Evolutionary conservation across 92 coral and sea anemone species (phyloP).

Genomic region (Paramuricea clavata): DNA sequence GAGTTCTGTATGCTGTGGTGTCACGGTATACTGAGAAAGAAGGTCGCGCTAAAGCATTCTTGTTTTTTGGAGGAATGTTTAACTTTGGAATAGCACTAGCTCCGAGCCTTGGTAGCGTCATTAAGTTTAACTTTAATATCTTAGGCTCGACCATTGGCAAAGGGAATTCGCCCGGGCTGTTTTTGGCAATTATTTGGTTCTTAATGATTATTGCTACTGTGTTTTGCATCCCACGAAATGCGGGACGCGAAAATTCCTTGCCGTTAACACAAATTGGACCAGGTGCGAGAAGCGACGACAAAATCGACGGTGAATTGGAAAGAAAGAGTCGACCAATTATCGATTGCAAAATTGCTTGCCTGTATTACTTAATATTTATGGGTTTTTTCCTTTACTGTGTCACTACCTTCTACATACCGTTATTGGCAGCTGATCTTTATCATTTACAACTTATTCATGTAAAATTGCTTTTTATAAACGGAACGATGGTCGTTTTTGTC

Average conservation of each 20-base stretch:
- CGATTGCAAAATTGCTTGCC: background rate
- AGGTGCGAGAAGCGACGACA: too few species aligned
- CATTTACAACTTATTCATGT: background rate
- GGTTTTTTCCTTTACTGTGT: background rate
- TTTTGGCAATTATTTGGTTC: background rate
- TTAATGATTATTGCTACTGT: background rate
- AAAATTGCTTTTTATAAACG: slow-evolving; percentile 1
- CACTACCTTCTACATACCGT: background rate
- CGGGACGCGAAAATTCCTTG: background rate
- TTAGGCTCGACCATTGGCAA: background rate
- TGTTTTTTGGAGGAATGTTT: background rate
- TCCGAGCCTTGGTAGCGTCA: background rate
- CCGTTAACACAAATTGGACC: too few species aligned
- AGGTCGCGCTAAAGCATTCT: background rate
- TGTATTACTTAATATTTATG: background rate
- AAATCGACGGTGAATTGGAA: too few species aligned
- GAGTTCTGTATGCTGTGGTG: background rate
- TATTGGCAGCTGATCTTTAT: background rate
- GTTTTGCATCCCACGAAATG: background rate
- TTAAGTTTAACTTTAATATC: background rate
- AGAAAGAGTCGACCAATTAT: background rate
- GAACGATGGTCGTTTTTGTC: background rate
- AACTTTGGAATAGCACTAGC: background rate
- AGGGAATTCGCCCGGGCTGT: slow-evolving; percentile 16
- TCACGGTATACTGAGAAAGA: background rate